phyloP scores from a whole-genome alignment of 2,888 invertebrate genomes.

The Punctoribates punctum region DNA sequence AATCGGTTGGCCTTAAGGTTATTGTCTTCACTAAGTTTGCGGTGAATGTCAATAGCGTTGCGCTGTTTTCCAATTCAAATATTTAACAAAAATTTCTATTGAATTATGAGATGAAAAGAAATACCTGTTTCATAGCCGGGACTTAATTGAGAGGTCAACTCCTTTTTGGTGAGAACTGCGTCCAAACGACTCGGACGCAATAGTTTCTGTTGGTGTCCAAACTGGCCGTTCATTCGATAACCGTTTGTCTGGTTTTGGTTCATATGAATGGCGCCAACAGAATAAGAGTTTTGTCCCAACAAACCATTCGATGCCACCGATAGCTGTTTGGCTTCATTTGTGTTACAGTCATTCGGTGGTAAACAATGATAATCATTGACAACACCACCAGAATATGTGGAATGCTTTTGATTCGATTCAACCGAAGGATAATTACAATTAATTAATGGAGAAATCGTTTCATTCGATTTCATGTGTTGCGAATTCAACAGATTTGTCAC shows the following conservation, averaged over 20 bases:
- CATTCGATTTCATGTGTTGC: background rate
- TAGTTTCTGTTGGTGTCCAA: conserved; percentile 20
- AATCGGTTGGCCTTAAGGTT: background rate
- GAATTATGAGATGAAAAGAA: background rate
- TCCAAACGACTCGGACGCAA: conserved; percentile 29
- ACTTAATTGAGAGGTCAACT: background rate
- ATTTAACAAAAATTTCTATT: background rate
- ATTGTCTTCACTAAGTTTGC: background rate
- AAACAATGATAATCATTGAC: background rate
- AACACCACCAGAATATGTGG: background rate
- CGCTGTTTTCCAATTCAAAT: background rate
- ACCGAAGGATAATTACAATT: background rate
- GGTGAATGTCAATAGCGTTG: conserved; percentile 4
- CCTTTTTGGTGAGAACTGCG: conserved; percentile 18
- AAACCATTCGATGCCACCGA: background rate
- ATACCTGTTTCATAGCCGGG: background rate
- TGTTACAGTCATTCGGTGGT: background rate
- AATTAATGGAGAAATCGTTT: background rate
- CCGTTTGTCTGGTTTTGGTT: background rate
- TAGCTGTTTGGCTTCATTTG: background rate
- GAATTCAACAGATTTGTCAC: conserved; percentile 11
- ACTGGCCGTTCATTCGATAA: conserved; percentile 3
- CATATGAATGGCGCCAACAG: background rate
- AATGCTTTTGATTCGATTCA: conserved; percentile 8
- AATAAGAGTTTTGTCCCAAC: background rate